These are phyloP conservation scores for Dendrocopos noguchii DNA, from an alignment of 2,113 vertebrate species.

Conservation along the genomic window DNA sequence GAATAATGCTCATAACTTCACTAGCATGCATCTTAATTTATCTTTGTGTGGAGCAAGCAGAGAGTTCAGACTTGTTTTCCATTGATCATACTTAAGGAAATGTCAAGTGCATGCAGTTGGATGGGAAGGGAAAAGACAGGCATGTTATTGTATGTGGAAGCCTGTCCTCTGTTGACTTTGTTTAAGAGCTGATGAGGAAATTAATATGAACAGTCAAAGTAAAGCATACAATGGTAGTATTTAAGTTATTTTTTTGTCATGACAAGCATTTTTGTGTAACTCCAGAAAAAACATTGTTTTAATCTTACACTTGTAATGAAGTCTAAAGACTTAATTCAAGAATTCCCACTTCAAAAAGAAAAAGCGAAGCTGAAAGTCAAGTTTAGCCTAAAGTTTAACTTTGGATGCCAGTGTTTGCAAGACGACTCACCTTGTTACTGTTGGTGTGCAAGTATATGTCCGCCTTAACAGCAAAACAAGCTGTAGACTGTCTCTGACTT, in stretches of 20 bases:
- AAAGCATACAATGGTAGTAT: not conserved
- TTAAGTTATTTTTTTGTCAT: not conserved
- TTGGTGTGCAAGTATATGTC: not conserved
- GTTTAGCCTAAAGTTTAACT: not conserved
- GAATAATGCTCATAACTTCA: not conserved
- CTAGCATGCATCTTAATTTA: not conserved
- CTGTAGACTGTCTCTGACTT: not conserved
- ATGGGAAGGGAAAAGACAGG: not conserved
- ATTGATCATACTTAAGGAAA: not conserved
- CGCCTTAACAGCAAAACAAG: not conserved
- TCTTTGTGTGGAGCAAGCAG: not conserved
- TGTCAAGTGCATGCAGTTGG: not conserved
- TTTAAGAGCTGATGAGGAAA: not conserved
- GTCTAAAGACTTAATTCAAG: not conserved
- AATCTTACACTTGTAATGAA: not conserved
- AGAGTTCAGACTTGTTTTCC: not conserved
- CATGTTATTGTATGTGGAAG: not conserved
- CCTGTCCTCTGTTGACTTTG: not conserved
- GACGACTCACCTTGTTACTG: not conserved
- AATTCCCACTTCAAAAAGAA: not conserved
- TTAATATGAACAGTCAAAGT: not conserved
- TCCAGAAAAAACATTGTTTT: not conserved
- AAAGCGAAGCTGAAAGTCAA: not conserved
- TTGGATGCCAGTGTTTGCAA: not conserved
- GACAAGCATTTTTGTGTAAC: not conserved